Evolutionary conservation across 2,888 invertebrate species (phyloP).

Genomic region (Drosophila demipolita): DNA sequence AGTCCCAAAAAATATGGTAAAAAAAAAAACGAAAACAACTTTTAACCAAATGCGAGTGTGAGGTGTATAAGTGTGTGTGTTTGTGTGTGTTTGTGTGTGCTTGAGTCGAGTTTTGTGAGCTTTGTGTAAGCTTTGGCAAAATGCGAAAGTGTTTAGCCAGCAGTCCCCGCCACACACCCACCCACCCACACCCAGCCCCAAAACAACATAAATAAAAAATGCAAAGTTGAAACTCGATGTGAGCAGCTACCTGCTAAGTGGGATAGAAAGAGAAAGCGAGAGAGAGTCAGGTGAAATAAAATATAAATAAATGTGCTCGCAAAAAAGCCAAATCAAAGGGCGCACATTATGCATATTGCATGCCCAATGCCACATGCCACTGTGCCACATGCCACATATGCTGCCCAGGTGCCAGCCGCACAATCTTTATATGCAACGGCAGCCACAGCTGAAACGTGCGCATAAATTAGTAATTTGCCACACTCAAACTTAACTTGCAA

Average conservation of each 20-base stretch:
- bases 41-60: slow-evolving; percentile 38
- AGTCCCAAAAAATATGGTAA: background rate
- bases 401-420: slow-evolving; percentile 39
- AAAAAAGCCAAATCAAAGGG: slow-evolving; percentile 71
- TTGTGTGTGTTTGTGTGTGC: slow-evolving; percentile 20
- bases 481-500: slow-evolving; percentile 10
- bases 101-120: slow-evolving; percentile 40
- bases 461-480: slow-evolving; percentile 58
- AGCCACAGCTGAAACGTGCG: slow-evolving; percentile 54
- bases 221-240: slow-evolving; percentile 44
- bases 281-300: slow-evolving; percentile 55
- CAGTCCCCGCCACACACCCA: slow-evolving; percentile 28
- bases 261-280: slow-evolving; percentile 4
- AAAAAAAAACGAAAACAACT: slow-evolving; percentile 23
- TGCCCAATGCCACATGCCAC: slow-evolving; percentile 36
- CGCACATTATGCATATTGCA: slow-evolving; percentile 77
- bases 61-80: slow-evolving; percentile 20
- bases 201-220: slow-evolving; percentile 62
- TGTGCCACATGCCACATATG: slow-evolving; percentile 21
- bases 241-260: background rate
- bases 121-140: slow-evolving; percentile 56
- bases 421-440: slow-evolving; percentile 59
- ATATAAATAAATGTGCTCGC: slow-evolving; percentile 75
- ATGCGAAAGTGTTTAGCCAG: slow-evolving; percentile 68
- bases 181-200: background rate